Conservation (phyloP, 2,888 invertebrate species). For the Drosophila fungiperda region DNA sequence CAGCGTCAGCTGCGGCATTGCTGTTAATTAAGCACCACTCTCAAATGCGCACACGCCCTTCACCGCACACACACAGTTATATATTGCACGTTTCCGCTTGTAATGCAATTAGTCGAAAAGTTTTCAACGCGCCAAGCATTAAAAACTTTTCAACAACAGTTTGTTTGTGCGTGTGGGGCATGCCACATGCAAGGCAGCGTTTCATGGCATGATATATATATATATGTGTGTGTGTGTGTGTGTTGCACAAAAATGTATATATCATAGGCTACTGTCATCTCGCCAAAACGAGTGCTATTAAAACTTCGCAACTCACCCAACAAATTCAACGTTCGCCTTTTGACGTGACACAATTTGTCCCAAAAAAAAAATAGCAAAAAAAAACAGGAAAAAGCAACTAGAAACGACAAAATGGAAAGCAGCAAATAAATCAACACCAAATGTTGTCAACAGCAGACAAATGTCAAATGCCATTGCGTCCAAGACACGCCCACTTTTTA, state of each 20-base stretch:
- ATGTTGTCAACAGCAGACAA: constrained; percentile 41
- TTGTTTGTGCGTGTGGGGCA: constrained; percentile 23
- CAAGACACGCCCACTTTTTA: constrained; percentile 28
- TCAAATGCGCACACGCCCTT: constrained; percentile 30
- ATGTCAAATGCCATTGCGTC: constrained; percentile 32
- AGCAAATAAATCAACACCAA: constrained; percentile 45
- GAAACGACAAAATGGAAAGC: constrained; percentile 3
- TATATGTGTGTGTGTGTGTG: background rate
- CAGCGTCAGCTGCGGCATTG: constrained; percentile 40
- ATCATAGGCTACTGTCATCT: constrained; percentile 34
- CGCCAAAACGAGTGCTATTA: constrained; percentile 46
- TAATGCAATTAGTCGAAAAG: constrained; percentile 79
- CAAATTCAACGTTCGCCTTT: constrained; percentile 24
- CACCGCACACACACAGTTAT: constrained; percentile 34
- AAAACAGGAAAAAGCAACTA: background rate
- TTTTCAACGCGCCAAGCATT: constrained; percentile 61
- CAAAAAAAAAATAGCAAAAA: constrained; percentile 1
- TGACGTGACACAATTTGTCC: constrained; percentile 43
- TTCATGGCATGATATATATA: background rate
- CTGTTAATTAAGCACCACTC: constrained; percentile 74
- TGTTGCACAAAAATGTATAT: constrained; percentile 29
- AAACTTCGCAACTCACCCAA: constrained; percentile 33
- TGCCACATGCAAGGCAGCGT: background rate
- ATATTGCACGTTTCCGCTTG: constrained; percentile 74
- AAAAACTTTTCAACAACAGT: constrained; percentile 67